Percentiles rank a stretch among this genome's conserved stretches.
Evolutionary conservation across 1,140 invertebrate species (phyloP).

Genomic region (Zaprionus camerounensis): DNA sequence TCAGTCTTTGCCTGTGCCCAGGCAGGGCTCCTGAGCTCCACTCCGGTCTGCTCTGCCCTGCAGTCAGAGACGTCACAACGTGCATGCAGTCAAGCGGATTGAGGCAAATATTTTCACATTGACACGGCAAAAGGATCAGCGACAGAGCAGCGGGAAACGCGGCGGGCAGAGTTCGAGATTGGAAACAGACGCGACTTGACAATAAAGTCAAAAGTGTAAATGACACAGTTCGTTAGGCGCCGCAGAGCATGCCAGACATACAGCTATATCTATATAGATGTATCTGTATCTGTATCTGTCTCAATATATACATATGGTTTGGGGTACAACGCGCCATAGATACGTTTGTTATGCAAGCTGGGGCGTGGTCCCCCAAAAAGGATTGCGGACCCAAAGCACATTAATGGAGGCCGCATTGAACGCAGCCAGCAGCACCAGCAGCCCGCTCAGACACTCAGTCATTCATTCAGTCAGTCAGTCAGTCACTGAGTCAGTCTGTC

Average conservation of each 20-base stretch:
- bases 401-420: slow-evolving; percentile 64
- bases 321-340: slow-evolving; percentile 34
- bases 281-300: slow-evolving; percentile 27
- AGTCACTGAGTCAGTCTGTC: slow-evolving; percentile 13
- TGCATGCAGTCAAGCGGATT: slow-evolving; percentile 81
- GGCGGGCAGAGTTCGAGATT: slow-evolving; percentile 34
- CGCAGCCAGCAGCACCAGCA: slow-evolving; percentile 26
- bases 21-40: not conserved
- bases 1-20: not conserved
- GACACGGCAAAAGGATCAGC: slow-evolving; percentile 67
- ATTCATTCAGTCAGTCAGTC: slow-evolving; percentile 14
- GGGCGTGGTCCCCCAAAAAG: slow-evolving; percentile 69
- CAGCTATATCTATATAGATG: slow-evolving; percentile 44
- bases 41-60: slow-evolving; percentile 37
- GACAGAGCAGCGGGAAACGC: not conserved
- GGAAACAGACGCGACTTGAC: slow-evolving; percentile 52
- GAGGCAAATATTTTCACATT: slow-evolving; percentile 83
- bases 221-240: slow-evolving; percentile 83
- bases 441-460: slow-evolving; percentile 17
- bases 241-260: slow-evolving; percentile 55
- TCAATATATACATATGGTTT: slow-evolving; percentile 26
- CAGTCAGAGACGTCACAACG: slow-evolving; percentile 68
- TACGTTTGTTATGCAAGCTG: slow-evolving; percentile 76
- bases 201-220: slow-evolving; percentile 79
- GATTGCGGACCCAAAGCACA: slow-evolving; percentile 63